Conservation (phyloP, 2,797 vertebrate species). For the Agapornis canus region DNA sequence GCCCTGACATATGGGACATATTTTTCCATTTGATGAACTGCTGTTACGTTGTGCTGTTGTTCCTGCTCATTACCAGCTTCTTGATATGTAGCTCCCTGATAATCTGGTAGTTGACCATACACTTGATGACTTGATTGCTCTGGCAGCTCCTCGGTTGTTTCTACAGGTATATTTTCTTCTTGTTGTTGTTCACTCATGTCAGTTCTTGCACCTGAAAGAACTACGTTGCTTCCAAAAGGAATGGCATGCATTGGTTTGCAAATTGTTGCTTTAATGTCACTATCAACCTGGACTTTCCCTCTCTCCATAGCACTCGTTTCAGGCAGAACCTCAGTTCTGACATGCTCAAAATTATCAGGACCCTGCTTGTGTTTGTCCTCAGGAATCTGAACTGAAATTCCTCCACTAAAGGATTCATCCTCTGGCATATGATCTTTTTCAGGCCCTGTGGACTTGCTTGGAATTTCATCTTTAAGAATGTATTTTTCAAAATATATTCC, state of each 20-base stretch:
- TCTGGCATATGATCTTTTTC: constrained; percentile 57
- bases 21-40: neutral
- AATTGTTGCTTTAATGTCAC: constrained; percentile 58
- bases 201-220: constrained; percentile 24
- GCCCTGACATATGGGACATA: neutral
- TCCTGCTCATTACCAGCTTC: constrained; percentile 28
- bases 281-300: constrained; percentile 20
- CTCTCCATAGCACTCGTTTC: neutral
- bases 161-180: constrained; percentile 45
- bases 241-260: constrained; percentile 69
- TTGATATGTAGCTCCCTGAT: constrained; percentile 24
- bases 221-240: constrained; percentile 70
- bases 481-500: constrained; percentile 94
- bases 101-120: neutral
- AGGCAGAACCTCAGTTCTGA: constrained; percentile 22
- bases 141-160: constrained; percentile 57
- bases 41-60: neutral
- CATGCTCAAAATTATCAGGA: neutral
- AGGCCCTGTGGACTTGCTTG: constrained; percentile 54
- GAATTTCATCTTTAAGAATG: constrained; percentile 88
- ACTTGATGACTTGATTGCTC: constrained; percentile 40
- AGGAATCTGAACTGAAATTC: constrained; percentile 17
- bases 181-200: constrained; percentile 49
- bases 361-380: neutral
- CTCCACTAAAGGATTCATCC: constrained; percentile 26